These are phyloP conservation scores for Pilophorus perplexus DNA, from an alignment of 2,888 invertebrate genomes.

Conservation along the genomic window DNA sequence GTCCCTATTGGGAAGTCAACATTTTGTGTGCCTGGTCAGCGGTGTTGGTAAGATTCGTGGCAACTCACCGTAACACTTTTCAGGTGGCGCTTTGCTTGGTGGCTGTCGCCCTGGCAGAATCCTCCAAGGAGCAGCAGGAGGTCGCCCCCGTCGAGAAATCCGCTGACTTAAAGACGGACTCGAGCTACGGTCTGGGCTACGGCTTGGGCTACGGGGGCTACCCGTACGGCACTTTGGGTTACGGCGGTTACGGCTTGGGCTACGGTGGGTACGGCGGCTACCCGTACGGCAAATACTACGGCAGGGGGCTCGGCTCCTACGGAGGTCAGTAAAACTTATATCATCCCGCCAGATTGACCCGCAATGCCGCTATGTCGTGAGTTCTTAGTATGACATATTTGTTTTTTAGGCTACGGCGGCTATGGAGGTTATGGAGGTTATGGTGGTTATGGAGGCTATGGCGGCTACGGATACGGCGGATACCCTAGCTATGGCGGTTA, in stretches of 20 bases:
- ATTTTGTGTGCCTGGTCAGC: too few relatives aligned
- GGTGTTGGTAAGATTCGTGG: too few relatives aligned
- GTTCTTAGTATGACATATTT: too few relatives aligned
- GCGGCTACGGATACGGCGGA: constrained; percentile 10
- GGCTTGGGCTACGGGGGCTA: constrained; percentile 7
- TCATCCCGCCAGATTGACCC: too few relatives aligned
- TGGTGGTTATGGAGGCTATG: constrained; percentile 7
- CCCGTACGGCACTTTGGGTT: constrained; percentile 27
- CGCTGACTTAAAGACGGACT: constrained; percentile 30
- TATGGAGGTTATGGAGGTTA: background rate
- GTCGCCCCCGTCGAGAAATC: constrained; percentile 6
- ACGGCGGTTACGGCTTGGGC: constrained; percentile 38
- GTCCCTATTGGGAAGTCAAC: too few relatives aligned
- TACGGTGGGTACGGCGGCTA: background rate
- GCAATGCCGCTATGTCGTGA: too few relatives aligned
- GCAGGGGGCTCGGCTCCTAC: background rate
- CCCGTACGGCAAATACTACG: background rate
- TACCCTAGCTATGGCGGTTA: constrained; percentile 15
- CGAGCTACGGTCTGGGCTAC: constrained; percentile 36
- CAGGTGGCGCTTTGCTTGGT: constrained; percentile 27
- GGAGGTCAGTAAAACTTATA: too few relatives aligned
- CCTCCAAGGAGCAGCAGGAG: constrained; percentile 23
- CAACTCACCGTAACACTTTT: too few relatives aligned
- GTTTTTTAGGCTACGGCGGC: too few relatives aligned
- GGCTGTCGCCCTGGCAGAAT: constrained; percentile 24